Percentiles rank a stretch among this genome's conserved stretches.
phyloP scores from a whole-genome alignment of 2,888 invertebrate species.

The Corbicula japonica region DNA sequence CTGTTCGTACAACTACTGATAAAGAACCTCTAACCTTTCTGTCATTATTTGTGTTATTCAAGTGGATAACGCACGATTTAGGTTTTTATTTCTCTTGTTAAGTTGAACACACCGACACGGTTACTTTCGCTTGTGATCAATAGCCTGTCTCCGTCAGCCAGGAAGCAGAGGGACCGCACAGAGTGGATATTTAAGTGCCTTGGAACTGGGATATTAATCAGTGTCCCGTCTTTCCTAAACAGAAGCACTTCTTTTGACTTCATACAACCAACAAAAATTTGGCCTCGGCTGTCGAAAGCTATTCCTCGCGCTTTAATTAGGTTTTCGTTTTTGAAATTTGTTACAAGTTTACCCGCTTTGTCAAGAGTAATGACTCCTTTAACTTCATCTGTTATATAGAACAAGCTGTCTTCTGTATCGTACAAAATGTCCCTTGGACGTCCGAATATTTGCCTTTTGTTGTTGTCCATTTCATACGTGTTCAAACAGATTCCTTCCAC shows the following conservation, averaged over 20 bases:
- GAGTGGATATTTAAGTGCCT: background rate
- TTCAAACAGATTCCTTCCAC: background rate
- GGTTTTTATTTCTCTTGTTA: background rate
- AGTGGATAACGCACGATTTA: too few species aligned
- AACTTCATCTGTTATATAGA: conserved; percentile 7
- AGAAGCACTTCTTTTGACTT: background rate
- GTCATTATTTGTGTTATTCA: too few species aligned
- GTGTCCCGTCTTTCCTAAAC: background rate
- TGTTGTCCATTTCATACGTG: background rate
- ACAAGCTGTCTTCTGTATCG: background rate
- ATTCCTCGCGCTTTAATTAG: conserved; percentile 5
- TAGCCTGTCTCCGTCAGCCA: background rate
- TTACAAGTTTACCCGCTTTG: background rate
- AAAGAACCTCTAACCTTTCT: too few species aligned
- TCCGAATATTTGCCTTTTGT: background rate
- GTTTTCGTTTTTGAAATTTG: background rate
- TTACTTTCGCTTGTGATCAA: conserved; percentile 1
- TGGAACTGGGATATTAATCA: background rate
- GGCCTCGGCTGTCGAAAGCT: conserved; percentile 2
- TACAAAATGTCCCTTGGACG: conserved; percentile 5
- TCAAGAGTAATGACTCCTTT: background rate
- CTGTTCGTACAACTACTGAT: too few species aligned
- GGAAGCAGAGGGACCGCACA: background rate
- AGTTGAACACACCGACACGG: conserved; percentile 1
- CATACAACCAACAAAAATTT: conserved; percentile 4